Percentiles rank a stretch among this genome's conserved stretches.
Evolutionary conservation across 2,888 invertebrate species (phyloP).

Genomic region (Eulithis testata): DNA sequence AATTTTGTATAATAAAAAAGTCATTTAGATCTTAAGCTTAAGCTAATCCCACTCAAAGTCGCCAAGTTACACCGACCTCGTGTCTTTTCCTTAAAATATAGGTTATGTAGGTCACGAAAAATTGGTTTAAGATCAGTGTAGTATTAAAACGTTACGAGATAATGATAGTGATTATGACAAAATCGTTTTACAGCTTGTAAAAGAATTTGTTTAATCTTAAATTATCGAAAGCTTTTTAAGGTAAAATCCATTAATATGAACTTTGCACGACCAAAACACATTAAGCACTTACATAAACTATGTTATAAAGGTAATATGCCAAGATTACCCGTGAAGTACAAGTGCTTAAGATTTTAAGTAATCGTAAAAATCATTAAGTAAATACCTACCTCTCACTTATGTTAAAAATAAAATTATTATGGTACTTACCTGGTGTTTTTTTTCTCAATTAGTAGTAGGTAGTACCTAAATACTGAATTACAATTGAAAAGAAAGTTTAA

Average conservation of each 20-base stretch:
- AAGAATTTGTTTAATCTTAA: neutral
- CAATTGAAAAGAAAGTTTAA: too few relatives aligned
- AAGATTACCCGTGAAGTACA: neutral
- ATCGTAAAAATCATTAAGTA: neutral
- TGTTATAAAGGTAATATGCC: neutral
- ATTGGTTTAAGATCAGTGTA: neutral
- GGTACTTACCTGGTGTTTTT: too few relatives aligned
- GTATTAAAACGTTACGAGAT: neutral
- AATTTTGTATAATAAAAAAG: too few relatives aligned
- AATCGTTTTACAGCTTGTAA: neutral
- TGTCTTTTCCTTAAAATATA: too few relatives aligned
- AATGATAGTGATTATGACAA: neutral
- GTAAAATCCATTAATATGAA: neutral
- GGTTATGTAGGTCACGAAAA: neutral
- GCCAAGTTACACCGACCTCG: too few relatives aligned
- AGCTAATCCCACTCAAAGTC: too few relatives aligned
- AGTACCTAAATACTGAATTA: too few relatives aligned
- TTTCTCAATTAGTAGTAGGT: too few relatives aligned
- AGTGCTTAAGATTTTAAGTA: neutral
- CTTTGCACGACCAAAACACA: neutral
- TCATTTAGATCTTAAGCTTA: too few relatives aligned
- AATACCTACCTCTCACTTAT: too few relatives aligned
- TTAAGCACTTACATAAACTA: neutral
- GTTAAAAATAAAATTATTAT: too few relatives aligned
- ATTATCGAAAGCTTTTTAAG: conserved; percentile 1